phyloP scores from a whole-genome alignment of 1,140 invertebrate species.

The Drosophila azteca region DNA sequence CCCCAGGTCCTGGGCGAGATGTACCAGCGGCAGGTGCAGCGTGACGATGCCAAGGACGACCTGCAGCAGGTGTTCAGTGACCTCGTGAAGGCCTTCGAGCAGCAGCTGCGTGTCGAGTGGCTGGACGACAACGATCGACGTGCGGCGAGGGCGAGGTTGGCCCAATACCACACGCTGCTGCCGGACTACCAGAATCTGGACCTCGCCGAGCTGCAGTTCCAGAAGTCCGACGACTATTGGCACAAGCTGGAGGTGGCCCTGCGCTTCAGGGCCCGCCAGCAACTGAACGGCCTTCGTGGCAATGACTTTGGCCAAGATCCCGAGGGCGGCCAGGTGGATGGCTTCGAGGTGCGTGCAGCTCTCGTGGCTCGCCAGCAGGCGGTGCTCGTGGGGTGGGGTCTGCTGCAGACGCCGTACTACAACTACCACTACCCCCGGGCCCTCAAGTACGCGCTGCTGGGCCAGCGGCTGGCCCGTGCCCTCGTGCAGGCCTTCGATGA shows the following conservation, averaged over 20 bases:
- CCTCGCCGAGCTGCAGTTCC: constrained; percentile 48
- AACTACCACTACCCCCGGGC: constrained; percentile 93
- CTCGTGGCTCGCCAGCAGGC: constrained; percentile 90
- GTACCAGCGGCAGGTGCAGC: constrained; percentile 61
- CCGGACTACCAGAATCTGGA: constrained; percentile 63
- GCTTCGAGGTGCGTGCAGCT: constrained; percentile 53
- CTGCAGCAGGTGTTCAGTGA: constrained; percentile 56
- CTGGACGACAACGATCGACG: constrained; percentile 64
- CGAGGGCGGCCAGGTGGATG: constrained; percentile 38
- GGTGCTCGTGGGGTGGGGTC: constrained; percentile 96
- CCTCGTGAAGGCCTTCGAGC: constrained; percentile 60
- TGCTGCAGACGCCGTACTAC: constrained; percentile 97
- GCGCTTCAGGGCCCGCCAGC: constrained; percentile 43
- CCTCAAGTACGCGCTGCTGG: constrained; percentile 97
- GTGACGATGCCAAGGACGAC: constrained; percentile 50
- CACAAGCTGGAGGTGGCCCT: constrained; percentile 46
- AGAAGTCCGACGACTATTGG: constrained; percentile 67
- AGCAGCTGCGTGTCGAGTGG: constrained; percentile 60
- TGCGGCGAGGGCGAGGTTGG: constrained; percentile 41
- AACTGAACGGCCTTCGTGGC: constrained; percentile 55
- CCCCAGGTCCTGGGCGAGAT: constrained; percentile 68
- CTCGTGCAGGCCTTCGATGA: constrained; percentile 97
- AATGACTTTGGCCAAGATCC: constrained; percentile 36
- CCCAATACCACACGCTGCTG: constrained; percentile 41
- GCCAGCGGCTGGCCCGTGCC: constrained; percentile 97